Percentiles rank a stretch among this genome's conserved stretches.
Conservation (phyloP, 1,140 invertebrate species). For the Orchestia grillus region DNA sequence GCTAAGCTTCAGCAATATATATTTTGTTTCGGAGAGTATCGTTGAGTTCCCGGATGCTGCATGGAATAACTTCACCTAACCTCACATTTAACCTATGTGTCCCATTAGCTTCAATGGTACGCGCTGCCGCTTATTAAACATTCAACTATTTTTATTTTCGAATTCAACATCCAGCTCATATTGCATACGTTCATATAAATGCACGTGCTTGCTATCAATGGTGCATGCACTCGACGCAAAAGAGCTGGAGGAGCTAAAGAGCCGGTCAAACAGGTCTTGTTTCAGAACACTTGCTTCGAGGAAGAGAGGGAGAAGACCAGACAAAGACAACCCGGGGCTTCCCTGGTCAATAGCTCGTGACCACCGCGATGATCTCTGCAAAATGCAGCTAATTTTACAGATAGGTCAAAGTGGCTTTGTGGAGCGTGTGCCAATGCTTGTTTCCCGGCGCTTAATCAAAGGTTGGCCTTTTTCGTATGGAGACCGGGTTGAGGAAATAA, state of each 20-base stretch:
- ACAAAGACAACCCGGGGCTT: constrained; percentile 5
- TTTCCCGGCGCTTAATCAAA: neutral
- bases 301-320: neutral
- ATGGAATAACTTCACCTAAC: neutral
- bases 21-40: neutral
- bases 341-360: neutral
- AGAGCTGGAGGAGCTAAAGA: neutral
- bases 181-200: neutral
- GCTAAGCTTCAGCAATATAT: neutral
- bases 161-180: neutral
- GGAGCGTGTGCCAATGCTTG: neutral
- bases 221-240: neutral
- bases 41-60: neutral
- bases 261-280: neutral
- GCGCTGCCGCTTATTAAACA: neutral
- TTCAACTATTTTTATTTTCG: neutral
- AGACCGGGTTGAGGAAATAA: neutral
- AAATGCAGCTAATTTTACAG: neutral
- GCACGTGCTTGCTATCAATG: neutral
- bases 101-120: neutral
- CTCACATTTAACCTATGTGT: neutral
- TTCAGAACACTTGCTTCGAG: neutral
- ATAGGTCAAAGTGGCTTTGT: neutral
- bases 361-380: neutral
- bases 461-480: neutral